A percentile compares a stretch with the other conserved stretches of the same genome.
Conservation (phyloP, 92 coral and sea anemone species). For the Epizoanthus stellaris region DNA sequence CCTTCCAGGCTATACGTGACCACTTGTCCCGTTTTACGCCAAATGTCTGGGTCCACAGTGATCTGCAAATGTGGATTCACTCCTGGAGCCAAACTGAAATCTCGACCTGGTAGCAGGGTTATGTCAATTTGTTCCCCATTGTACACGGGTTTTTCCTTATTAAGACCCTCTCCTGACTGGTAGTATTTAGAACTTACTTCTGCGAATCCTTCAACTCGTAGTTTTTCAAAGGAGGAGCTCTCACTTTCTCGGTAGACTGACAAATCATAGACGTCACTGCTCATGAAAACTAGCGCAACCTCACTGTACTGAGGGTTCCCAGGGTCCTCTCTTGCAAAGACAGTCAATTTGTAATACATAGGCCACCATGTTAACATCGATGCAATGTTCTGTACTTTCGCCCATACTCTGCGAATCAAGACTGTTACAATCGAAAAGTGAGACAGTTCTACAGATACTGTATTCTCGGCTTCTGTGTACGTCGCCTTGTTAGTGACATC, state of each 20-base stretch:
- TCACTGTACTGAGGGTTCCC: neutral
- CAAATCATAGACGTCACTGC: neutral
- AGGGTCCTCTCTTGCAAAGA: neutral
- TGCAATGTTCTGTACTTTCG: neutral
- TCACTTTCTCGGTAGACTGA: neutral
- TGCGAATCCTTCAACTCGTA: neutral
- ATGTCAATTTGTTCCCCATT: neutral
- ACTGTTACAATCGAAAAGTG: neutral
- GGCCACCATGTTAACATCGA: neutral
- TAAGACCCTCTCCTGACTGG: neutral
- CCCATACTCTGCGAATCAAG: too few species aligned
- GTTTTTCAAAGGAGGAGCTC: neutral
- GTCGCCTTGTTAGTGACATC: neutral
- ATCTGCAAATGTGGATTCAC: neutral
- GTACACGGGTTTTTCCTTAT: neutral
- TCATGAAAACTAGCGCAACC: neutral
- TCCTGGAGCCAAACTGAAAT: neutral
- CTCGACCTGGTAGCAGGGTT: neutral
- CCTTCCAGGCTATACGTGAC: neutral
- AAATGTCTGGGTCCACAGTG: neutral
- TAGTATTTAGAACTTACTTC: neutral
- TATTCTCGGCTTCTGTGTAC: neutral
- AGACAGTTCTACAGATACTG: neutral
- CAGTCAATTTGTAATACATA: neutral
- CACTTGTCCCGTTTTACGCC: neutral